Base-by-base conservation (phyloP, 37 sponge, comb jelly and placozoan genomes). In the Aplysina aerophoba region DNA sequence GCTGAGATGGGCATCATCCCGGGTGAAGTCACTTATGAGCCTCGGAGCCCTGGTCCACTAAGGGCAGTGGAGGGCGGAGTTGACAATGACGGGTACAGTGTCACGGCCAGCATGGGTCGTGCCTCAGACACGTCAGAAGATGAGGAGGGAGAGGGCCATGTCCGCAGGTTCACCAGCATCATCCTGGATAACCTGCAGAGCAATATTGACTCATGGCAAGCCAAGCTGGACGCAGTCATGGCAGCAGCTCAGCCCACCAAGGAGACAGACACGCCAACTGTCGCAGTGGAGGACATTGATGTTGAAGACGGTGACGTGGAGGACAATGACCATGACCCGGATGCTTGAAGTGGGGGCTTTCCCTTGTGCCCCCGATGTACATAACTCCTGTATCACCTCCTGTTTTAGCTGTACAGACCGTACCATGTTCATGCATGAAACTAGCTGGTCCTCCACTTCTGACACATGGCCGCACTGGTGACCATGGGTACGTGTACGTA, bases 1-100 rank as follows among this genome's bases (percentile, higher is more conserved):
- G 93, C 85, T 6, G 77, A 89, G 60, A 89, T 87, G 33, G 89
- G 93, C 38, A 60, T 92, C 30, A 88, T 92, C 8, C 93, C 93
- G 3, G 93, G 89, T 0, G 81, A 84, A 22, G 12, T 88, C 41
- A 71, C 4, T 3, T 27, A 30, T 15, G 35, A 6, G 25, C 63
- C 12, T 2, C 63, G 25, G 4, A 22, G n/a, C 63, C 25, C 25
- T 4, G 11, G 36, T 71, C 6, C 4, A 5, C 3, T 6, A 71
- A 71, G 20, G 12, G 6, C 31, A 1, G n/a, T 21, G 16, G n/a
- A 3, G 28, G 35, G 5, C 36, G 36, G 35, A 5, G 33, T 35
- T 13, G 87, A 84, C 53, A 24, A 55, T 25, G 72, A 71, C 2
- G 72, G 31, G 13, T 30, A 71, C 13, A 37, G 31, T 5, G 17